A percentile compares a stretch with the other conserved stretches of the same genome.
Conservation (phyloP, 1,140 invertebrate species). For the Bombus balteatus region DNA sequence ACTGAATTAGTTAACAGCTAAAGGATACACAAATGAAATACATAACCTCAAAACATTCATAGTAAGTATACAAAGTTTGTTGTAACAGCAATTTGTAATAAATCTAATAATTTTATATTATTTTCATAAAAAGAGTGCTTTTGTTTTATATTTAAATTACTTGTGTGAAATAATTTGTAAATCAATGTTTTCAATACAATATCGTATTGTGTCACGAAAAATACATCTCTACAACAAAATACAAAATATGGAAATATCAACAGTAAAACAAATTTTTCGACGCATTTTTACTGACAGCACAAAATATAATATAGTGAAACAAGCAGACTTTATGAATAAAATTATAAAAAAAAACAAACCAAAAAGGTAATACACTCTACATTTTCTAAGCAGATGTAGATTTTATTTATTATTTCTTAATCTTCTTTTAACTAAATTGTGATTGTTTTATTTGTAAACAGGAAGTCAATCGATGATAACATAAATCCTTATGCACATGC, state of each 20-base stretch:
- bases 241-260: not conserved
- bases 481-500: not conserved
- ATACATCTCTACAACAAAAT: not conserved
- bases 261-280: not conserved
- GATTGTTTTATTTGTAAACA: constrained; percentile 7
- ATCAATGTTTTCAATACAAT: not conserved
- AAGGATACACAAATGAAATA: not conserved
- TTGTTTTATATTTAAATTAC: not conserved
- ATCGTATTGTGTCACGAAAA: not conserved
- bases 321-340: constrained; percentile 41
- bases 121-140: not conserved
- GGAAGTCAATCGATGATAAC: not conserved
- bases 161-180: not conserved
- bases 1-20: too few species aligned
- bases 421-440: not conserved
- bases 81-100: not conserved
- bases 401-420: not conserved
- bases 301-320: constrained; percentile 22
- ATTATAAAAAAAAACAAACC: not conserved
- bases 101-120: not conserved
- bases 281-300: not conserved
- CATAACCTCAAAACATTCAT: not conserved
- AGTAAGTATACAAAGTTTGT: not conserved
- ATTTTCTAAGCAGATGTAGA: constrained; percentile 1
- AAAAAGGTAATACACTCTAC: not conserved